These are phyloP conservation scores for Canis aureus DNA, from an alignment of 2,113 vertebrate genomes.

Conservation along the genomic window DNA sequence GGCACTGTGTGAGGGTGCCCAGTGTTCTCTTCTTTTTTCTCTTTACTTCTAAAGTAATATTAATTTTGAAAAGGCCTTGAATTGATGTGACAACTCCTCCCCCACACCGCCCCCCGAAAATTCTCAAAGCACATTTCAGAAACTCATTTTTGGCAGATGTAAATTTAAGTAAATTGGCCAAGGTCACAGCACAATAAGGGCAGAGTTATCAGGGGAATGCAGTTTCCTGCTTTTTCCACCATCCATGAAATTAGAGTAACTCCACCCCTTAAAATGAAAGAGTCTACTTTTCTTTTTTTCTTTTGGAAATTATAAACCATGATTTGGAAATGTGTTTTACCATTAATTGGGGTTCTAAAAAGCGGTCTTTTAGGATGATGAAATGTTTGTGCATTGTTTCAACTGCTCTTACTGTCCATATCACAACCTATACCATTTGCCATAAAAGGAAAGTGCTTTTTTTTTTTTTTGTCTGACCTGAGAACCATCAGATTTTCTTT, in stretches of 20 bases:
- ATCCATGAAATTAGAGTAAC: constrained; percentile 78
- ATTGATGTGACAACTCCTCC: constrained; percentile 49
- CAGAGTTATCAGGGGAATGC: constrained; percentile 83
- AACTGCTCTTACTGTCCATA: neutral
- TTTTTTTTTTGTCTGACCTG: constrained; percentile 73
- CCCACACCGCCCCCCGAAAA: neutral
- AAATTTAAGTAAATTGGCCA: constrained; percentile 83
- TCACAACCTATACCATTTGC: constrained; percentile 27
- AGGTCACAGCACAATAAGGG: constrained; percentile 84
- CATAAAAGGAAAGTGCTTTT: constrained; percentile 40
- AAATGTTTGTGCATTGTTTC: constrained; percentile 54
- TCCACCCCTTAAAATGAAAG: constrained; percentile 80
- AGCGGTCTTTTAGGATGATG: neutral
- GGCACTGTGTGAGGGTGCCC: neutral
- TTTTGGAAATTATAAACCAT: constrained; percentile 67
- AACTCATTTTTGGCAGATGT: constrained; percentile 83
- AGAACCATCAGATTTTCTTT: constrained; percentile 76
- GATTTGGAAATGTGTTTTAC: constrained; percentile 55
- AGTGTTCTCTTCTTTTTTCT: neutral
- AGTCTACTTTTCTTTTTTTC: neutral
- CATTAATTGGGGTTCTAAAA: constrained; percentile 40
- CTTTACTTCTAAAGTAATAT: neutral
- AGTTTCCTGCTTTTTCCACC: constrained; percentile 84
- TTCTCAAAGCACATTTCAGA: constrained; percentile 75
- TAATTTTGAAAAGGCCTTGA: constrained; percentile 68